These are phyloP conservation scores for Plestiodon gilberti DNA, from an alignment of 2,113 vertebrate genomes.

Conservation along the genomic window DNA sequence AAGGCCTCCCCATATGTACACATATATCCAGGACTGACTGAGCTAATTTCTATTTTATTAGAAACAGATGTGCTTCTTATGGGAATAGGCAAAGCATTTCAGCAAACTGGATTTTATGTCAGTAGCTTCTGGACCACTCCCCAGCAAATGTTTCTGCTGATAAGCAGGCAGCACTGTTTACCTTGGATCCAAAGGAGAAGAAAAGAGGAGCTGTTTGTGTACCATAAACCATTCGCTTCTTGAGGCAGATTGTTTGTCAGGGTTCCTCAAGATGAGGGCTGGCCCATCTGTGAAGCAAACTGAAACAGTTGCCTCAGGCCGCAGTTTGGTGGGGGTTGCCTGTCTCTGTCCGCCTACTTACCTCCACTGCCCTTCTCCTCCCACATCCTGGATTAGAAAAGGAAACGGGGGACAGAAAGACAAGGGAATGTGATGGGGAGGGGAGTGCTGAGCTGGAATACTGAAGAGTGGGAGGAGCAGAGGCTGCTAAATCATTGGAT, in stretches of 20 bases:
- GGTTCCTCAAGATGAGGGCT: not conserved
- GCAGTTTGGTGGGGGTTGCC: too few relatives aligned
- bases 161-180: constrained; percentile 10
- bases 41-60: constrained; percentile 21
- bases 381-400: too few relatives aligned
- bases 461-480: too few relatives aligned
- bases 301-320: too few relatives aligned
- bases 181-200: not conserved
- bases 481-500: too few relatives aligned
- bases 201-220: not conserved
- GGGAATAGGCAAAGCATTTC: constrained; percentile 29
- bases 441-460: too few relatives aligned
- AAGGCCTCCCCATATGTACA: not conserved
- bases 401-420: too few relatives aligned
- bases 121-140: constrained; percentile 23
- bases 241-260: not conserved
- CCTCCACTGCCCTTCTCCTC: too few relatives aligned
- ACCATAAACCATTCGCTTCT: constrained; percentile 12
- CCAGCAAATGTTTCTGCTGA: constrained; percentile 32
- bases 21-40: not conserved
- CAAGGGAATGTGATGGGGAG: too few relatives aligned
- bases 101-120: not conserved
- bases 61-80: not conserved
- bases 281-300: too few relatives aligned
- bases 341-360: too few relatives aligned